These are phyloP conservation scores for Clarias gariepinus DNA, from an alignment of 2,113 vertebrate genomes.

Conservation along the genomic window DNA sequence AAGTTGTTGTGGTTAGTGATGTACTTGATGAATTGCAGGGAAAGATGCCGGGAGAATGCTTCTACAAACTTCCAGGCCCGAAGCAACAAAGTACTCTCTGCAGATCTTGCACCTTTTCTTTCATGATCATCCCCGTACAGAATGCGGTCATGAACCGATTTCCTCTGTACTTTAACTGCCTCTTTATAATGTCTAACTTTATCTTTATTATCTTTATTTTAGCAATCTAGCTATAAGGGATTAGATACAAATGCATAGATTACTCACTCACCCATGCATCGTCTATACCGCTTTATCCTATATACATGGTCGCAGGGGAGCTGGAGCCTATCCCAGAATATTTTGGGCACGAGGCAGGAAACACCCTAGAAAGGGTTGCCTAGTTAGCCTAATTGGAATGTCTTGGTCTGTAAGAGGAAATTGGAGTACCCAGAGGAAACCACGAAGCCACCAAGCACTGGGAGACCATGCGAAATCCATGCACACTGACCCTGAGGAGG, in stretches of 20 bases:
- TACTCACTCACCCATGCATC: not conserved
- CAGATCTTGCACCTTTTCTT: not conserved
- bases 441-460: no score
- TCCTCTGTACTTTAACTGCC: not conserved
- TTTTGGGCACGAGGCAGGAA: no score
- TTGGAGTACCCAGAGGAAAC: no score
- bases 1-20: slow-evolving; percentile 77
- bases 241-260: not conserved
- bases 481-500: no score
- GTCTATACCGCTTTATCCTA: not conserved
- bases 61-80: slow-evolving; percentile 10
- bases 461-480: no score
- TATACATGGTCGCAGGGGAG: no score
- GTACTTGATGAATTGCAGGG: slow-evolving; percentile 70
- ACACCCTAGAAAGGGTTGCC: no score
- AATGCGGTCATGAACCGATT: not conserved
- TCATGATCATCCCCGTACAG: not conserved
- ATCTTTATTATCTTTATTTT: not conserved
- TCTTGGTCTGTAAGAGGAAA: no score
- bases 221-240: not conserved
- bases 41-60: slow-evolving; percentile 36
- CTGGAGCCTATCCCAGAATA: no score
- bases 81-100: not conserved
- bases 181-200: no score
- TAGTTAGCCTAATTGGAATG: no score